phyloP scores from a whole-genome alignment of 1,140 invertebrate species.

The Harpegnathos saltator region DNA sequence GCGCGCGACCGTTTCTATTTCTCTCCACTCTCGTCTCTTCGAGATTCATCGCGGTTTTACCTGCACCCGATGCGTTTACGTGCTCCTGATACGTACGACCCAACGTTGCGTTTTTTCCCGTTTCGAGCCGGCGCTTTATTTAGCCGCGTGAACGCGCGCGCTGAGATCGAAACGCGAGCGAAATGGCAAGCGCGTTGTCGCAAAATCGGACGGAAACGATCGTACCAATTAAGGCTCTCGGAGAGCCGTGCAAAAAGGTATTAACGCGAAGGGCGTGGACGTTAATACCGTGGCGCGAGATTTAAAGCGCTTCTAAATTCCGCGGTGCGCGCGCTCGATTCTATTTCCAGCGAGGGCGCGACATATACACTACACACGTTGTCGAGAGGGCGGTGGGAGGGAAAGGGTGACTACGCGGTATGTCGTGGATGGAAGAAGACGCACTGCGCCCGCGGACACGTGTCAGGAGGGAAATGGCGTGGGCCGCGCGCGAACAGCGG shows the following conservation, averaged over 20 bases:
- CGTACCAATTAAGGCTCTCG: constrained; percentile 6
- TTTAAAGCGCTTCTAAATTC: constrained; percentile 26
- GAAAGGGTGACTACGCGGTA: not conserved
- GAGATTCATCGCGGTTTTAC: not conserved
- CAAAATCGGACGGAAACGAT: constrained; percentile 6
- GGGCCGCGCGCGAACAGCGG: not conserved
- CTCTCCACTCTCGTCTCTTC: no score
- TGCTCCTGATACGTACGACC: not conserved
- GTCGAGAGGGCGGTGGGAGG: no score
- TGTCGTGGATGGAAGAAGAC: constrained; percentile 27
- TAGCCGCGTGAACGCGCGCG: not conserved
- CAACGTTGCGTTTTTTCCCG: constrained; percentile 8
- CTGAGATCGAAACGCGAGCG: not conserved
- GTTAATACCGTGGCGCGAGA: not conserved
- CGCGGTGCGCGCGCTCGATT: not conserved
- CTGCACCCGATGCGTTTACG: no score
- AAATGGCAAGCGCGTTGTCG: not conserved
- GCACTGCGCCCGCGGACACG: not conserved
- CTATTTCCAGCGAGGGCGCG: constrained; percentile 11
- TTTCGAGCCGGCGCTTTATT: not conserved
- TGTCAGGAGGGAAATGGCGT: constrained; percentile 22
- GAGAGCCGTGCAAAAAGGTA: not conserved
- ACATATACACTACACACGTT: no score
- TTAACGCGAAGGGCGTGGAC: not conserved
- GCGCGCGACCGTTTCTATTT: no score